Conservation (phyloP, 1,140 invertebrate genomes). For the Sycobia sp. region DNA sequence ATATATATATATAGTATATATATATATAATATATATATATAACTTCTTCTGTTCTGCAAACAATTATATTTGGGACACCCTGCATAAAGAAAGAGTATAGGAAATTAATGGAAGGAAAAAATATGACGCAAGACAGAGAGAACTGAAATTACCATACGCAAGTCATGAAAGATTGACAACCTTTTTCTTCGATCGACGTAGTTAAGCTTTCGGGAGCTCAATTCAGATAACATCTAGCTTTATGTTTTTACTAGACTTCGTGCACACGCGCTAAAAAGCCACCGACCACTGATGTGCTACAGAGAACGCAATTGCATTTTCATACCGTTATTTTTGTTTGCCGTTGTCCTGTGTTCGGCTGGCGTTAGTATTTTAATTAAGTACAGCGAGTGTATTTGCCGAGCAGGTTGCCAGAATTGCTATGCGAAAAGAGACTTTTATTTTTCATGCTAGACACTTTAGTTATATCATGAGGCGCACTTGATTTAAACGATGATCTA, state of each 20-base stretch:
- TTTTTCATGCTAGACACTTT: too few species aligned
- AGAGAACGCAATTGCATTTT: constrained; percentile 20
- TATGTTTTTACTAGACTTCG: too few species aligned
- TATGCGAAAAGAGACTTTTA: too few species aligned
- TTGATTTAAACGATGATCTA: too few species aligned
- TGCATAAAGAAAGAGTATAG: not conserved
- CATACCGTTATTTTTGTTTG: constrained; percentile 2
- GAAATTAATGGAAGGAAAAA: not conserved
- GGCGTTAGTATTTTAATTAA: constrained; percentile 22
- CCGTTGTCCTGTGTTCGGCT: too few species aligned
- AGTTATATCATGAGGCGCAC: too few species aligned
- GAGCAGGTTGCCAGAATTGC: too few species aligned
- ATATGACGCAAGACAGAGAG: not conserved
- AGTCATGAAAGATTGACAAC: constrained; percentile 27
- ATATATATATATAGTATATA: too few species aligned
- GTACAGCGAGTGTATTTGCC: not conserved
- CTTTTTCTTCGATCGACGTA: not conserved
- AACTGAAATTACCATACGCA: constrained; percentile 13
- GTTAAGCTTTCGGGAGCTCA: not conserved
- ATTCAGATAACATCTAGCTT: constrained; percentile 6
- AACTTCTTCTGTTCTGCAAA: too few species aligned
- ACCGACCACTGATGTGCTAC: constrained; percentile 2
- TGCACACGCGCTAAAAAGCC: not conserved
- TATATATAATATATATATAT: too few species aligned
- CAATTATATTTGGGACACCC: too few species aligned